Evolutionary conservation across 2,797 vertebrate species (phyloP), one percentile per base, ranked within the genome.

Genomic region (Phrynocephalus forsythii): DNA sequence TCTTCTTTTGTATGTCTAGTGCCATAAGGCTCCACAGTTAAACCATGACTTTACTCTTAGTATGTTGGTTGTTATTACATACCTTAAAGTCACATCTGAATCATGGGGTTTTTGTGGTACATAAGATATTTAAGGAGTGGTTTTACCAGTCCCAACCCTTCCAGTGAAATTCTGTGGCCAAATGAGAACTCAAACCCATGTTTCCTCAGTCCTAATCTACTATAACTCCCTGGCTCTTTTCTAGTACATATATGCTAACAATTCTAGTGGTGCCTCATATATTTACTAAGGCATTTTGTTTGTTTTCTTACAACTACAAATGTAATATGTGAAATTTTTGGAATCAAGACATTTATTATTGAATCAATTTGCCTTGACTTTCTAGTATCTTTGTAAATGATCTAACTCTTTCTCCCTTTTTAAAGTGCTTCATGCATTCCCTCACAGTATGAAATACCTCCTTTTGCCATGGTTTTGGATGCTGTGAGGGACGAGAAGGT

Each of bases 361-460:
- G 15, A 22, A 75, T 84, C 80, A 63, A 66, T 73, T 80, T 85
- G 79, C 15, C 26, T 38, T 69, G 68, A 26, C 2, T 92, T 22
- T 50, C 76, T 30, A 28, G 5, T 33, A 0, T 8, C 38, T 7
- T 26, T 67, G 16, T 93, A 86, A 93, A 69, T 83, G 20, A 52
- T 93, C 0, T 92, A 72, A 28, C 92, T 94, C 91, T 92, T 89
- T 93, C 94, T 86, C 94, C 91, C 92, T 88, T 92, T 93, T 95
- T 86, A 44, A 95, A 99, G 98, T 85, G 97, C 94, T n/a, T 91
- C 96, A 52, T 99, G 98, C 92, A 63, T 98, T 88, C 94, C 94
- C 48, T 96, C 96, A 63, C 93, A 91, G 48, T 97, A 97, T 2
- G 92, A 97, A 91, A 97, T 95, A 81, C 98, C 97, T 7, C 73